Conservation (phyloP, 2,797 vertebrate species). For the Dendrocincla fuliginosa region DNA sequence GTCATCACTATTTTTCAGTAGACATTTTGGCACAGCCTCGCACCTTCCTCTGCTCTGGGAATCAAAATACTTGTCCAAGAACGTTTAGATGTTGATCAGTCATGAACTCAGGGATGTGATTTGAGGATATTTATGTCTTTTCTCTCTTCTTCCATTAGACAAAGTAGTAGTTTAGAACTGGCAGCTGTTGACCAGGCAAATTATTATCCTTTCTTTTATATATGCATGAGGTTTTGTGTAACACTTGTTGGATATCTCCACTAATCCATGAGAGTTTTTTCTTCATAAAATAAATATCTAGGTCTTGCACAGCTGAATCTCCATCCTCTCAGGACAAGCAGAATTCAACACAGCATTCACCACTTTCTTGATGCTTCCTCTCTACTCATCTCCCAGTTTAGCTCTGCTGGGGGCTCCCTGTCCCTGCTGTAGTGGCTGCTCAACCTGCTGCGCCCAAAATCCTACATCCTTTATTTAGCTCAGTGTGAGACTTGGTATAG, state of each 20-base stretch:
- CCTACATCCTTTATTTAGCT: not conserved
- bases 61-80: not conserved
- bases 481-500: not conserved
- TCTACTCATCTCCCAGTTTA: not conserved
- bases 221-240: not conserved
- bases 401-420: not conserved
- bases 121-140: not conserved
- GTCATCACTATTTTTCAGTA: not conserved
- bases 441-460: not conserved
- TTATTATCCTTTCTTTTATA: not conserved
- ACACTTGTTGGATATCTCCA: not conserved
- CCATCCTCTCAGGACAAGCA: not conserved
- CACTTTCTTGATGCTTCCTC: not conserved
- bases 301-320: not conserved
- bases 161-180: not conserved
- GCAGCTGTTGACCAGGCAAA: not conserved
- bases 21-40: not conserved
- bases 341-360: not conserved
- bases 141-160: not conserved
- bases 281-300: not conserved
- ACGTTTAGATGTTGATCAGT: not conserved
- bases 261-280: not conserved
- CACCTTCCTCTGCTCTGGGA: not conserved
- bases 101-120: not conserved
- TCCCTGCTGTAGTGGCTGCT: not conserved